A percentile compares a stretch with the other conserved stretches of the same genome.
Evolutionary conservation across 2,797 vertebrate genomes (phyloP).

Genomic region (Denticeps clupeoides): DNA sequence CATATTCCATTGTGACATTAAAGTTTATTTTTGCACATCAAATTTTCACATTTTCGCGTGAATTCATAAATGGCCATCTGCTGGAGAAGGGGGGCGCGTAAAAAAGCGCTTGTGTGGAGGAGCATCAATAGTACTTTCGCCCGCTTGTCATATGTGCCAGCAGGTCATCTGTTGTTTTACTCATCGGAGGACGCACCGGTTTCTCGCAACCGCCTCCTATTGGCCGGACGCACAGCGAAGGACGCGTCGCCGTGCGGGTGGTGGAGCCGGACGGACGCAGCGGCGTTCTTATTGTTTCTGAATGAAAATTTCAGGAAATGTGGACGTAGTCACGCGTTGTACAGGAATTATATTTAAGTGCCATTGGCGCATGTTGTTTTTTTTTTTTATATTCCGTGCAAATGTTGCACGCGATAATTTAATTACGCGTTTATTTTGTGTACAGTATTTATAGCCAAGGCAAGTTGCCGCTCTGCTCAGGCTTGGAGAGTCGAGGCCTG

Average conservation of each 20-base stretch:
- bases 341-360: conserved; percentile 14
- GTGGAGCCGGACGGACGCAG: conserved; percentile 48
- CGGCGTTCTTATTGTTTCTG: conserved; percentile 49
- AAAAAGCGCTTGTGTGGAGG: too few species aligned
- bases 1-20: too few species aligned
- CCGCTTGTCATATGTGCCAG: too few species aligned
- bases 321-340: conserved; percentile 28
- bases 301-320: conserved; percentile 44
- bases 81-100: too few species aligned
- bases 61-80: too few species aligned
- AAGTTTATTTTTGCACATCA: too few species aligned
- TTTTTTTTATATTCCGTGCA: conserved; percentile 2
- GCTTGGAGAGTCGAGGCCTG: conserved; percentile 59
- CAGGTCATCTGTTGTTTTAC: too few species aligned
- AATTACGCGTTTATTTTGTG: conserved; percentile 32
- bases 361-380: conserved; percentile 9
- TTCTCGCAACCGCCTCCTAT: conserved; percentile 42
- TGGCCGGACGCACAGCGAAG: conserved; percentile 37
- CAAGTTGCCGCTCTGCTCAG: conserved; percentile 40
- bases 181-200: conserved; percentile 47
- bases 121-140: too few species aligned
- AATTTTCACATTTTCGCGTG: too few species aligned
- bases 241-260: conserved; percentile 46
- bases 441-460: conserved; percentile 47
- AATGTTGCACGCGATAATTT: conserved; percentile 22